Base-by-base conservation (phyloP, 2,113 vertebrate species). In the Mustela nigripes region DNA sequence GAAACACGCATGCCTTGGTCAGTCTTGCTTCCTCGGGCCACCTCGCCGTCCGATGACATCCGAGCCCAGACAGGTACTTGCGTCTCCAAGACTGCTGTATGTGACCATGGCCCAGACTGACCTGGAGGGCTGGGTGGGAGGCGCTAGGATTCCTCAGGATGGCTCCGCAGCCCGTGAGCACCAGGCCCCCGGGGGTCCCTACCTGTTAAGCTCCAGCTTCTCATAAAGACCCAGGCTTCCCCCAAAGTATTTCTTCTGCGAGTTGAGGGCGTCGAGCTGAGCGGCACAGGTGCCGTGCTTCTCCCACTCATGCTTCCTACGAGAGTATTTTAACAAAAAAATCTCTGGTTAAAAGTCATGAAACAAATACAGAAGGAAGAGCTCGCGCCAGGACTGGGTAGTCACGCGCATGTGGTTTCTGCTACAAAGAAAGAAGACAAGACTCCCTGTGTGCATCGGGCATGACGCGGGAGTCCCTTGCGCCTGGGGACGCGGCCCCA, bases 231-330 rank as follows among this genome's bases (percentile, higher is more conserved):
- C 98, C 90, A 99, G 95, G 9, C 98, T 95, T 97, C 98, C 98
- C 73, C 98, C 96, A 0, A 99, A 99, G 95, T 99, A 99, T 63
- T 99, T 99, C 95, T 89, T 98, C 85, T 99, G 98, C 14, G 99
- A 99, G 95, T 98, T 93, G 42, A 99, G 98, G 31, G 88, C 0
- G 0, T 97, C 88, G 71, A 99, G 78, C 0, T 98, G 97, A 12
- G 99, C 99, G 6, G 99, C 99, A 26, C 99, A 99, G 45, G 99
- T 99, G 7, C 99, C 99, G 0, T 99, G 99, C 73, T 99, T 99
- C 0, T 98, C 98, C 99, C 99, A 99, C 28, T 99, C 99, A 2
- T 99, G 99, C 48, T 97, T 99, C 99, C 99, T 99, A 65, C 0
- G 31, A 14, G 5, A 19, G 56, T 2, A 6, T 16, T 42, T 58